Base-by-base conservation (phyloP, 2,888 invertebrate genomes). In the Chrysolina oricalcia region DNA sequence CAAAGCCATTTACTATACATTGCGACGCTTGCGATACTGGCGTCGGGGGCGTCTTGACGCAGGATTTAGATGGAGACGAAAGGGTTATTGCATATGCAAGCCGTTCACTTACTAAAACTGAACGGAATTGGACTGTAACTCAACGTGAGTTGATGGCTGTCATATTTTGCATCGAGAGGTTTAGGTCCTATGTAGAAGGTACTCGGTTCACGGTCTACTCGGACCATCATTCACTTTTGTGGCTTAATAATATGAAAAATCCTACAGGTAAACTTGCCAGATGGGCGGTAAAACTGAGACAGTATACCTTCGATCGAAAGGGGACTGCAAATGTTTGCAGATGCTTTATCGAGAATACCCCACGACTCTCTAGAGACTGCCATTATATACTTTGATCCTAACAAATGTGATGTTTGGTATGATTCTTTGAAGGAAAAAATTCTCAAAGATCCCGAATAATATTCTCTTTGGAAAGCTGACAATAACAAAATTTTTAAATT, bases 111-210 rank as follows among this genome's bases (percentile, higher is more conserved):
- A 80, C 78, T 8, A 66, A 73, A 13, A 72, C 78, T 0, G 84
- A 85, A 74, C 40, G 80, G 19, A 85, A 84, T 50, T 83, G 78
- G 71, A 70, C 81, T 1, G 78, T 81, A 2, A 81, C 81, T 9
- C 84, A 86, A 72, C 19, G 75, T 53, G 85, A 85, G 74, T 72
- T 80, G 53, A 69, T 83, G 6, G 82, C 81, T 5, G 75, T 84
- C 23, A 8, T 85, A 6, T 82, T 82, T 62, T 72, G 71, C 10
- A 73, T 81, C 15, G 78, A 80, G 65, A 81, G 78, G 70, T 82
- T 74, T 35, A 53, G 74, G 62, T 72, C 75, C n/a, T 83, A 79
- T 59, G 63, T 81, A 0, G 82, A 83, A 71, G 81, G 63, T 10
- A 19, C 11, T 35, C 35, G 63, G 17, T 84, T 85, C 74, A 81